A percentile compares a stretch with the other conserved stretches of the same genome.
These are phyloP conservation scores for Platysteira castanea DNA, from an alignment of 2,113 vertebrate species.

Conservation along the genomic window DNA sequence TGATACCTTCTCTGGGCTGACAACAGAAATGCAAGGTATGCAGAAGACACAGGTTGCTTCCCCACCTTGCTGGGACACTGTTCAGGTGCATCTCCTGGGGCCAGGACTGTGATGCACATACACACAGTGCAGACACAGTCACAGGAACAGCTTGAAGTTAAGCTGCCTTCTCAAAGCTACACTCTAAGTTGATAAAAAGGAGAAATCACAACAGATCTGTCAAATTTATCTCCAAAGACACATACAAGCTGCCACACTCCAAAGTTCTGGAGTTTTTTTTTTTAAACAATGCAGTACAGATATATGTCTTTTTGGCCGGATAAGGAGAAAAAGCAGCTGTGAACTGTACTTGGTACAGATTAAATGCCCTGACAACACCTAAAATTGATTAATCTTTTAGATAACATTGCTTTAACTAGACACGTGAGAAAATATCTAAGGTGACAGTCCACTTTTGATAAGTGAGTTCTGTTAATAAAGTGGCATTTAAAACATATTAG, in stretches of 20 bases:
- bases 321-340: neutral
- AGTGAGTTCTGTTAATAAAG: neutral
- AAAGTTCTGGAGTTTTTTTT: neutral
- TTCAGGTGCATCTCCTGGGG: neutral
- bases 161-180: neutral
- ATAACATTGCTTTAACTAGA: neutral
- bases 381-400: neutral
- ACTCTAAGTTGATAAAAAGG: neutral
- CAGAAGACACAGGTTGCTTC: neutral
- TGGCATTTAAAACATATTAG: neutral
- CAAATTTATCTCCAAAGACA: neutral
- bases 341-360: neutral
- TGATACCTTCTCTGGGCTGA: neutral
- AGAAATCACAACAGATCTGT: neutral
- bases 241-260: neutral
- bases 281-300: neutral
- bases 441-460: neutral
- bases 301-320: neutral
- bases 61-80: neutral
- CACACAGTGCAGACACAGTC: neutral
- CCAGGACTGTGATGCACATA: neutral
- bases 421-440: neutral
- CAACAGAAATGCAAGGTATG: neutral
- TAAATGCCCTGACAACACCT: neutral
- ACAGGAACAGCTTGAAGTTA: neutral